Percentiles rank a stretch among this genome's conserved stretches.
phyloP scores from a whole-genome alignment of 2,888 invertebrate species.

The Nomada ruficornis region DNA sequence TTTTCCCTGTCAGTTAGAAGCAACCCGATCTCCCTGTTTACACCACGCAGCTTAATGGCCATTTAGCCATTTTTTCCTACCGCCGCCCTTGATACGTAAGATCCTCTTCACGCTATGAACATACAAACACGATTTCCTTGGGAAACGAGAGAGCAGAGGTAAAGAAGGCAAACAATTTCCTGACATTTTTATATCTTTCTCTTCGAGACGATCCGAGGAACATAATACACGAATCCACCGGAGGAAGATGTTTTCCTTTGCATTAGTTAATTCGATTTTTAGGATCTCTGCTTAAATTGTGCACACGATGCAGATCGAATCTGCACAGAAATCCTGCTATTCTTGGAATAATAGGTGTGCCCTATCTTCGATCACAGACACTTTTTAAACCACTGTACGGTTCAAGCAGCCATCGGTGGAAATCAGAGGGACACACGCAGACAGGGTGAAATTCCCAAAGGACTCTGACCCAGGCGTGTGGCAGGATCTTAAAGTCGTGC shows the following conservation, averaged over 20 bases:
- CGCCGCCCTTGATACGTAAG: not conserved
- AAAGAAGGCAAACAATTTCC: too few relatives aligned
- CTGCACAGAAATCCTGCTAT: too few relatives aligned
- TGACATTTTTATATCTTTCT: not conserved
- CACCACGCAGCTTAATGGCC: slow-evolving; percentile 24
- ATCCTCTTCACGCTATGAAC: not conserved
- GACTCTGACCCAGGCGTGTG: slow-evolving; percentile 4
- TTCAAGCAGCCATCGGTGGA: not conserved
- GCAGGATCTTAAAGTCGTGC: slow-evolving; percentile 21
- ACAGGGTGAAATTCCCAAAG: not conserved
- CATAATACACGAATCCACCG: too few relatives aligned
- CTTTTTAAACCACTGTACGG: not conserved
- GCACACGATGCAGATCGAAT: too few relatives aligned
- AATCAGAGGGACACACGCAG: not conserved
- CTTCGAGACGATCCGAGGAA: too few relatives aligned
- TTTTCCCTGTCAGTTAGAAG: not conserved
- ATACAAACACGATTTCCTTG: not conserved
- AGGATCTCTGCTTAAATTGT: too few relatives aligned
- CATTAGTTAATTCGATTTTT: too few relatives aligned
- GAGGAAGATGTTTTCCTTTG: too few relatives aligned
- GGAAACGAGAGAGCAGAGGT: too few relatives aligned
- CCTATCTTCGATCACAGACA: not conserved
- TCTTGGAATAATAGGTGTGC: not conserved
- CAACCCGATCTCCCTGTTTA: slow-evolving; percentile 4
- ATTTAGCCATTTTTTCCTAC: slow-evolving; percentile 11